Evolutionary conservation across 2,888 invertebrate species (phyloP).

Genomic region (Parnassius mnemosyne): DNA sequence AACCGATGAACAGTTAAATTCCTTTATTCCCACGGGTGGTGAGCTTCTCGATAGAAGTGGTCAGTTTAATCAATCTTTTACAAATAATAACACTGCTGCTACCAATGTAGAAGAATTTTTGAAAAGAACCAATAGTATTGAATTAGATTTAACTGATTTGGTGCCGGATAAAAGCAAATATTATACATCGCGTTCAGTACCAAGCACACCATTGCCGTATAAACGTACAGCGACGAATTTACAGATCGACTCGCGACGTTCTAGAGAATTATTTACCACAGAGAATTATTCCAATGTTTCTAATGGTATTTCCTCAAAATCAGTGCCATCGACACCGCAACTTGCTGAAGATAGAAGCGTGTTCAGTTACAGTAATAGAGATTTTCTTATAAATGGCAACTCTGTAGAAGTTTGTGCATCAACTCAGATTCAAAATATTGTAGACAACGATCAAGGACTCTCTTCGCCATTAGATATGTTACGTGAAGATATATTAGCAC

Average conservation of each 20-base stretch:
- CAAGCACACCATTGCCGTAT: slow-evolving; percentile 83
- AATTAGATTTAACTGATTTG: slow-evolving; percentile 65
- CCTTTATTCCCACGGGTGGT: slow-evolving; percentile 64
- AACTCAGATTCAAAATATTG: slow-evolving; percentile 49
- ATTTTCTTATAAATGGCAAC: slow-evolving; percentile 83
- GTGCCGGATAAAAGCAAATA: slow-evolving; percentile 66
- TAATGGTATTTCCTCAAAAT: slow-evolving; percentile 84
- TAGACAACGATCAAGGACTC: slow-evolving; percentile 53
- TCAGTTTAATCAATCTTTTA: slow-evolving; percentile 60
- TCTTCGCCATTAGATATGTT: slow-evolving; percentile 68
- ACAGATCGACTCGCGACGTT: slow-evolving; percentile 64
- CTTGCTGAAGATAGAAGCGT: slow-evolving; percentile 74
- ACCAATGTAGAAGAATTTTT: slow-evolving; percentile 70
- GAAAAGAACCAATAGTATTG: slow-evolving; percentile 70
- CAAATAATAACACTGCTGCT: slow-evolving; percentile 47
- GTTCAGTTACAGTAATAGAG: slow-evolving; percentile 81
- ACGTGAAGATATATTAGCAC: slow-evolving; percentile 65
- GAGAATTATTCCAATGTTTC: slow-evolving; percentile 52
- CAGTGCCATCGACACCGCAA: slow-evolving; percentile 89
- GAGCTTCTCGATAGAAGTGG: slow-evolving; percentile 55
- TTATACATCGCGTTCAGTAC: slow-evolving; percentile 84
- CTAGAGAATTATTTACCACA: slow-evolving; percentile 58
- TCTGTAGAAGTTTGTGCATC: slow-evolving; percentile 70
- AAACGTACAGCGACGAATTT: slow-evolving; percentile 61
- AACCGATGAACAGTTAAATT: slow-evolving; percentile 60